Evolutionary conservation across 2,113 vertebrate genomes (phyloP).

Genomic region (Hemicordylus capensis): DNA sequence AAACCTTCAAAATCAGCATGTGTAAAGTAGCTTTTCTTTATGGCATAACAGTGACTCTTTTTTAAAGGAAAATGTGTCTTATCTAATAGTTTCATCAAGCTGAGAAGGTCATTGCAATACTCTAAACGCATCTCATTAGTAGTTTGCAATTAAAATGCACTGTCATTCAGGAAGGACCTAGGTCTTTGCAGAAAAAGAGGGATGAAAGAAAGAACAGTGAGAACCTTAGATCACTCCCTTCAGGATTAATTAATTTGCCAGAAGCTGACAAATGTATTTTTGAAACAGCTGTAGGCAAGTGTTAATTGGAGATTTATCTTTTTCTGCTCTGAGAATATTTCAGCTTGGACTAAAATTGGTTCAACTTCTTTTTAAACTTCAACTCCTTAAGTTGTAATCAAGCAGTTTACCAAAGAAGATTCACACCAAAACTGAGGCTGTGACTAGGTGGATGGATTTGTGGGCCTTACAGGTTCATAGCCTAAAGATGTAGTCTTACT

Average conservation of each 20-base stretch:
- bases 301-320: slow-evolving; percentile 65
- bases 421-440: slow-evolving; percentile 13
- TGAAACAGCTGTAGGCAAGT: slow-evolving; percentile 59
- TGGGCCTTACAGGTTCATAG: neutral
- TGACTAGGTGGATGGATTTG: neutral
- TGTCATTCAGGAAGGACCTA: slow-evolving; percentile 29
- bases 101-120: slow-evolving; percentile 43
- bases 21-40: slow-evolving; percentile 33
- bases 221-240: slow-evolving; percentile 53
- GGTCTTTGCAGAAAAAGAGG: neutral
- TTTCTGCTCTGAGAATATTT: slow-evolving; percentile 50
- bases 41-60: slow-evolving; percentile 26
- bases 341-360: slow-evolving; percentile 43
- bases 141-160: slow-evolving; percentile 28
- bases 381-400: slow-evolving; percentile 21
- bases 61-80: slow-evolving; percentile 25
- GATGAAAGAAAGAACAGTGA: slow-evolving; percentile 40
- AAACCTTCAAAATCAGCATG: slow-evolving; percentile 28
- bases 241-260: slow-evolving; percentile 64
- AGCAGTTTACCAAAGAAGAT: slow-evolving; percentile 23
- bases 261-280: slow-evolving; percentile 55
- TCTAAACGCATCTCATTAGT: slow-evolving; percentile 29
- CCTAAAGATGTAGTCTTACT: neutral
- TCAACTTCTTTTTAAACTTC: slow-evolving; percentile 33
- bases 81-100: slow-evolving; percentile 21